Evolutionary conservation across 2,797 vertebrate species (phyloP).

Genomic region (Borostomias antarcticus): DNA sequence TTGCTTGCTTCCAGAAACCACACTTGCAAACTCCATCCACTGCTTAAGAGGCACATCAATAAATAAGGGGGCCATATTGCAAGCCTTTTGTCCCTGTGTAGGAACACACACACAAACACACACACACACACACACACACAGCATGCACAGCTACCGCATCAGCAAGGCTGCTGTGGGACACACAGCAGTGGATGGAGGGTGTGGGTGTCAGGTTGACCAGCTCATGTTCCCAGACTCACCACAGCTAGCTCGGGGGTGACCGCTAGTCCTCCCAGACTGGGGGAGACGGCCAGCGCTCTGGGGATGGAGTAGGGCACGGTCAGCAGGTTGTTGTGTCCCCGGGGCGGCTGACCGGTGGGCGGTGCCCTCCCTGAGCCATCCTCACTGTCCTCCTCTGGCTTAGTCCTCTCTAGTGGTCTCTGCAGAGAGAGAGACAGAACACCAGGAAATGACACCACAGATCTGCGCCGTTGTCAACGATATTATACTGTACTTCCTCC

Average conservation of each 20-base stretch:
- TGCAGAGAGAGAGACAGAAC: slow-evolving; percentile 38
- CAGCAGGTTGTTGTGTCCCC: slow-evolving; percentile 42
- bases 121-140: slow-evolving; percentile 4
- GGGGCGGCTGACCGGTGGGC: slow-evolving; percentile 34
- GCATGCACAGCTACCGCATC: background rate
- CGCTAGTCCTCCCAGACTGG: slow-evolving; percentile 60
- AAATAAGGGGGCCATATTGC: slow-evolving; percentile 44
- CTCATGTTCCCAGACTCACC: slow-evolving; percentile 72
- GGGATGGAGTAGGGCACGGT: slow-evolving; percentile 57
- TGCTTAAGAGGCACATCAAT: slow-evolving; percentile 53
- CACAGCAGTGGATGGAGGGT: slow-evolving; percentile 10
- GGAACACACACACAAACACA: slow-evolving; percentile 7
- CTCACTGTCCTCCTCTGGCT: slow-evolving; percentile 50
- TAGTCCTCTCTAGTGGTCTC: slow-evolving; percentile 45
- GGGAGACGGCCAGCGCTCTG: slow-evolving; percentile 55
- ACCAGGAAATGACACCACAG: background rate
- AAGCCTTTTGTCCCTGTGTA: slow-evolving; percentile 26
- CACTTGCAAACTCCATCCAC: slow-evolving; percentile 10
- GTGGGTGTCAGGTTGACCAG: slow-evolving; percentile 55
- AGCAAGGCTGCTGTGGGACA: background rate
- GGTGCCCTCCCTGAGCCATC: slow-evolving; percentile 36
- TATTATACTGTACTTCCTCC: too few species aligned
- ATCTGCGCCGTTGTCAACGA: too few species aligned
- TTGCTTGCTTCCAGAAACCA: background rate
- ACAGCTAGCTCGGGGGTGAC: slow-evolving; percentile 72